A percentile compares a stretch with the other conserved stretches of the same genome.
These are phyloP conservation scores for Phoeniculus purpureus DNA, from an alignment of 2,797 vertebrate species.

Conservation along the genomic window DNA sequence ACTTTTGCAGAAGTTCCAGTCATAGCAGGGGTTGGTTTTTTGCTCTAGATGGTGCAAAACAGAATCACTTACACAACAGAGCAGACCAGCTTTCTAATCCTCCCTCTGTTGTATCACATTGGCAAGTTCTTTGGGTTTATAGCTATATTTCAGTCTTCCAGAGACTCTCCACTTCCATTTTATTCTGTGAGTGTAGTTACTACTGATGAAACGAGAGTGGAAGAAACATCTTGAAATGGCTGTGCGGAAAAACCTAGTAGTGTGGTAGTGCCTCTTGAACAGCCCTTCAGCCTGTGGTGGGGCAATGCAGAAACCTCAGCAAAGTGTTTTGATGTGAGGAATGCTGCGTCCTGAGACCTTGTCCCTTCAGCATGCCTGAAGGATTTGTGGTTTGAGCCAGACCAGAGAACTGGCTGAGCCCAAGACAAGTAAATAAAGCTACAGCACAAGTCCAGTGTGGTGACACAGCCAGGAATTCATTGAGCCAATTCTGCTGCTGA, in stretches of 20 bases:
- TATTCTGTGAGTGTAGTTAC: background rate
- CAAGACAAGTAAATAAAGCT: background rate
- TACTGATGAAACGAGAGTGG: background rate
- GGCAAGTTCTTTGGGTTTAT: background rate
- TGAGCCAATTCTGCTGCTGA: background rate
- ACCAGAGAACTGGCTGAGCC: background rate
- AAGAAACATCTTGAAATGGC: background rate
- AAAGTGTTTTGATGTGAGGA: background rate
- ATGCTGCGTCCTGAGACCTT: background rate
- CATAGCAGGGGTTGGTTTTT: background rate
- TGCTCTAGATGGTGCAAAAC: background rate
- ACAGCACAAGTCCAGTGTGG: fast-evolving
- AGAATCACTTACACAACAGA: background rate
- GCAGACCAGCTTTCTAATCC: background rate
- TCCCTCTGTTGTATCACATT: background rate
- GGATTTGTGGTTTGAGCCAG: background rate
- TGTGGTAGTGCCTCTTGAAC: background rate
- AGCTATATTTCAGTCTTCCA: background rate
- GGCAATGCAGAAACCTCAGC: background rate
- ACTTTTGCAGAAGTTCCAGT: background rate
- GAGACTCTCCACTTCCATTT: background rate
- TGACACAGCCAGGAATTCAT: background rate
- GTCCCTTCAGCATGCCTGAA: background rate
- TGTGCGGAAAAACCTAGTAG: background rate
- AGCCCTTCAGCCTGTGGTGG: background rate